Conservation (phyloP, 2,888 invertebrate genomes). For the Apotomis capreana region DNA sequence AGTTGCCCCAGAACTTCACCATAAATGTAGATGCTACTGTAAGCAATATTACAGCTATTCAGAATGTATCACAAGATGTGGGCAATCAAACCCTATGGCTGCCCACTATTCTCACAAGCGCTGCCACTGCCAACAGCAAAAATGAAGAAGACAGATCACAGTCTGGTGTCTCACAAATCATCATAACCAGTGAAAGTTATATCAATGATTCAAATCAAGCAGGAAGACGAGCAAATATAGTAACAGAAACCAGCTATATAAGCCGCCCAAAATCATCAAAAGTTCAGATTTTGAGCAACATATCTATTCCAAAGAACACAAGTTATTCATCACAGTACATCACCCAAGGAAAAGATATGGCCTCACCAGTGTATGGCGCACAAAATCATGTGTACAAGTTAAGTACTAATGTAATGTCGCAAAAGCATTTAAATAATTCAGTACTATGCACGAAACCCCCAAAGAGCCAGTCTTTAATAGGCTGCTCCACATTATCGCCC, state of each 20-base stretch:
- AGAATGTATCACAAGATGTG: slow-evolving; percentile 77
- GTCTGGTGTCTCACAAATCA: slow-evolving; percentile 74
- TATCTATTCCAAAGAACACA: slow-evolving; percentile 75
- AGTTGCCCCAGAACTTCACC: slow-evolving; percentile 78
- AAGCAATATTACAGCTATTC: slow-evolving; percentile 76
- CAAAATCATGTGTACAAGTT: slow-evolving; percentile 77
- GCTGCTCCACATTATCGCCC: slow-evolving; percentile 68
- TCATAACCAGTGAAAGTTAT: slow-evolving; percentile 78
- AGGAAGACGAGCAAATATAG: slow-evolving; percentile 70
- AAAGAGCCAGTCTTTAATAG: slow-evolving; percentile 74
- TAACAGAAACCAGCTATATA: slow-evolving; percentile 72
- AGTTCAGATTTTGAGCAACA: slow-evolving; percentile 80
- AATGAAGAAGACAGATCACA: slow-evolving; percentile 70
- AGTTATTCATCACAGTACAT: slow-evolving; percentile 73
- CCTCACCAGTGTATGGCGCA: slow-evolving; percentile 70
- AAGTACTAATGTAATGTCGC: slow-evolving; percentile 67
- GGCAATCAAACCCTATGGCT: slow-evolving; percentile 77
- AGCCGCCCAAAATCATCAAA: slow-evolving; percentile 73
- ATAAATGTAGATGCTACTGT: slow-evolving; percentile 78
- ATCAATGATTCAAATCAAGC: slow-evolving; percentile 66
- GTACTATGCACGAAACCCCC: slow-evolving; percentile 73
- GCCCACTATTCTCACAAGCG: slow-evolving; percentile 75
- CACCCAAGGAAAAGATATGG: slow-evolving; percentile 68
- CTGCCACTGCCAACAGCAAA: slow-evolving; percentile 64
- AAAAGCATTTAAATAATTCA: slow-evolving; percentile 72